A percentile compares a stretch with the other conserved stretches of the same genome.
Conservation (phyloP, 1,140 invertebrate genomes). For the Druon quercuslanigerum region DNA sequence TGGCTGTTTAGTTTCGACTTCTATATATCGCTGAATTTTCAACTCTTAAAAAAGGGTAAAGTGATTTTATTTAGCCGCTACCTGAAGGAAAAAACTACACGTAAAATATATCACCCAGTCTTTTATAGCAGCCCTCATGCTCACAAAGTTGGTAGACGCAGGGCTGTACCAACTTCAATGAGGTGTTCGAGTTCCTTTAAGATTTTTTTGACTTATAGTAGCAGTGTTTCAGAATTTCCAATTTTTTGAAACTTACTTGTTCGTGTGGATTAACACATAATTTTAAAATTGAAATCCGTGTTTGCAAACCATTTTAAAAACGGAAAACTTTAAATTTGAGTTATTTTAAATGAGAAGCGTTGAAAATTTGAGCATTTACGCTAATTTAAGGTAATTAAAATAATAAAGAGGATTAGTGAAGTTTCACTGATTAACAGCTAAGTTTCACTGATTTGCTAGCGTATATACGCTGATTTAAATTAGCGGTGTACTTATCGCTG, state of each 20-base stretch:
- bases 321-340: no score
- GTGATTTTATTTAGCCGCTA: constrained; percentile 10
- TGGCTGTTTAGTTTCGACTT: background rate
- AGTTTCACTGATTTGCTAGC: no score
- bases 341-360: no score
- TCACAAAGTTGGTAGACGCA: constrained; percentile 8
- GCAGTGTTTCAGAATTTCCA: constrained; percentile 2
- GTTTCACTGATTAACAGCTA: no score
- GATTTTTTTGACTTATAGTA: no score
- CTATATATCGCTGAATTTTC: background rate
- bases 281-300: background rate
- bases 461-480: no score
- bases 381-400: no score
- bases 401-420: no score
- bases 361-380: no score
- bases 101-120: constrained; percentile 1
- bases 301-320: no score
- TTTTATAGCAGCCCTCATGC: constrained; percentile 19
- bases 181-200: no score
- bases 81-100: background rate
- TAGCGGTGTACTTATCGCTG: no score
- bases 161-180: constrained; percentile 17
- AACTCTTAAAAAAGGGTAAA: background rate
- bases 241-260: constrained; percentile 6
- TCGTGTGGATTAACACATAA: background rate